Conservation (phyloP, 2,888 invertebrate genomes). For the Torymus aiolomorphi region DNA sequence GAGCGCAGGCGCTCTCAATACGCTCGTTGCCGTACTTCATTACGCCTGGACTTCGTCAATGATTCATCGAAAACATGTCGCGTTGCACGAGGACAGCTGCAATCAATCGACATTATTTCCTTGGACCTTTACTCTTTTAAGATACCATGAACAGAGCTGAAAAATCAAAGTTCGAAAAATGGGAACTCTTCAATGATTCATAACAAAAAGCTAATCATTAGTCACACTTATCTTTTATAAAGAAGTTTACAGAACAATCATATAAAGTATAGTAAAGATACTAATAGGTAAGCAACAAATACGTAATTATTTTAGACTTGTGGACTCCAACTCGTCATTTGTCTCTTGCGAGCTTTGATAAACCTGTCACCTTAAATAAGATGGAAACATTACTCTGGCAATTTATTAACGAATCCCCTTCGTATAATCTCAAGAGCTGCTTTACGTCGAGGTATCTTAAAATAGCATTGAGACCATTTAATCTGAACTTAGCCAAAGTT, state of each 20-base stretch:
- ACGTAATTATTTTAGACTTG: background rate
- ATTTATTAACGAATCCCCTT: conserved; percentile 43
- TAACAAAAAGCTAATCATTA: too few relatives aligned
- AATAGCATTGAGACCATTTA: conserved; percentile 41
- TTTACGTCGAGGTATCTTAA: conserved; percentile 42
- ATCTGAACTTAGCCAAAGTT: conserved; percentile 12
- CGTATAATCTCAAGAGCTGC: conserved; percentile 25
- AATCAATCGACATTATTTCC: too few relatives aligned
- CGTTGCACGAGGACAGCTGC: too few relatives aligned
- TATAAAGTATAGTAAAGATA: too few relatives aligned
- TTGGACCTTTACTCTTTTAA: too few relatives aligned
- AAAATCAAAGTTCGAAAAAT: too few relatives aligned
- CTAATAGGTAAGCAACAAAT: too few relatives aligned
- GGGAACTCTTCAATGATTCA: too few relatives aligned
- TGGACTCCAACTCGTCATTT: conserved; percentile 20
- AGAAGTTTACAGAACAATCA: too few relatives aligned
- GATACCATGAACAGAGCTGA: too few relatives aligned
- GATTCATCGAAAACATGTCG: conserved; percentile 2
- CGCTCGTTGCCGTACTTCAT: conserved; percentile 34
- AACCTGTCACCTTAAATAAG: conserved; percentile 46
- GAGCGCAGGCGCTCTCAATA: too few relatives aligned
- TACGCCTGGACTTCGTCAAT: background rate
- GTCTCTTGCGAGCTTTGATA: conserved; percentile 39
- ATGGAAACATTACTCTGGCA: conserved; percentile 40
- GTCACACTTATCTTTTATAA: too few relatives aligned